Base-by-base conservation (phyloP, 2,113 vertebrate species). In the Antechinus stuartii region DNA sequence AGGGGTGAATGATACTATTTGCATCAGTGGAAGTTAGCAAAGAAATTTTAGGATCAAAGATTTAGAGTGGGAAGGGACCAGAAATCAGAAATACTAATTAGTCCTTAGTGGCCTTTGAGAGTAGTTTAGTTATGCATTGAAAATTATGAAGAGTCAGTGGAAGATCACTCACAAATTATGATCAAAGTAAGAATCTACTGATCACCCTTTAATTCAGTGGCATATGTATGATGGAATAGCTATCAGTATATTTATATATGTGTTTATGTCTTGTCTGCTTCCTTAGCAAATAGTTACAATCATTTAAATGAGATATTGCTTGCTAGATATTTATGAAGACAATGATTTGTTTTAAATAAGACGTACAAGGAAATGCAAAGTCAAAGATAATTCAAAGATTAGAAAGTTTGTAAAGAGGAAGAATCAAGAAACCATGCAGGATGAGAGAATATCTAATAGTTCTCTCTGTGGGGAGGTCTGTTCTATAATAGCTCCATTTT, bases 401-500 rank as follows among this genome's bases (percentile, higher is more conserved):
- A 56, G 22, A 50, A 96, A 96, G 14, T 49, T 89, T 95, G 4
- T 0, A 89, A 94, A 95, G 14, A 90, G 46, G 46, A 93, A 96
- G 93, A 96, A 26, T 30, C 54, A 84, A 92, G 97, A 97, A 95
- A 10, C 54, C 46, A 76, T 19, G 56, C 53, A 95, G 94, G 90
- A 94, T 91, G 90, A 95, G 96, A 97, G 54, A 93, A 23, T 52
- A 0, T n/a, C 10, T 93, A 89, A 92, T 91, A 96, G 94, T 22
- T 1, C 57, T 8, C 47, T 93, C 94, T 97, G 93, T 14, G 56
- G 91, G 92, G 84, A 96, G 96, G 95, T 96, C 96, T 94, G 53
- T 97, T 95, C 94, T 42, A 26, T 92, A 95, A 97, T 93, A 56
- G 95, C 93, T 27, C 30, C 24, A 47, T 92, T 90, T 96, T 97